Evolutionary conservation across 2,113 vertebrate genomes (phyloP).

Genomic region (Gadus macrocephalus): DNA sequence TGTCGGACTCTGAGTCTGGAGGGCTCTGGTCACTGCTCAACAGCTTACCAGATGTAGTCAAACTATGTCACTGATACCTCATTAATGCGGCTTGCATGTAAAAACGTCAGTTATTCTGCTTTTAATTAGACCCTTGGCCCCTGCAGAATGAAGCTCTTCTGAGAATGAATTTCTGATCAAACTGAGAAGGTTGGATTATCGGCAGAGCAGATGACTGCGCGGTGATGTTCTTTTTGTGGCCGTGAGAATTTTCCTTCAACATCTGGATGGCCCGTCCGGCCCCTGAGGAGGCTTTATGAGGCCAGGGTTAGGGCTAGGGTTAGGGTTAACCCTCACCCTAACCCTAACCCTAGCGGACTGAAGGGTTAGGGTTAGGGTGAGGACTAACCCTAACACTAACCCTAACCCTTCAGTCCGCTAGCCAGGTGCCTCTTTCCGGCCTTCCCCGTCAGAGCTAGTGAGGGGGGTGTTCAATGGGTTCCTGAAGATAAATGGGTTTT

Average conservation of each 20-base stretch:
- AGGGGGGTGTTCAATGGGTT: no score
- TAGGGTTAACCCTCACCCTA: no score
- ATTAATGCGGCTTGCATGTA: background rate
- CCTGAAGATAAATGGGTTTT: no score
- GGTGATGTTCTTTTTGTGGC: constrained; percentile 2
- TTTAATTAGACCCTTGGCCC: background rate
- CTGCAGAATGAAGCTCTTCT: background rate
- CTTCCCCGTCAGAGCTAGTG: no score
- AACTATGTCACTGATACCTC: background rate
- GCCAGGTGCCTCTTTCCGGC: no score
- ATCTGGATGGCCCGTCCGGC: constrained; percentile 2
- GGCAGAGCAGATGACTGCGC: no score
- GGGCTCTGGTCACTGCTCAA: no score
- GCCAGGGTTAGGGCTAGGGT: no score
- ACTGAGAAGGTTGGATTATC: constrained; percentile 11
- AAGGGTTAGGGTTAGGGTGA: no score
- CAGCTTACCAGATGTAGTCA: background rate
- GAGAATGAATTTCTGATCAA: constrained; percentile 15
- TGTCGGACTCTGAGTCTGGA: background rate
- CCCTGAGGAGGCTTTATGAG: constrained; percentile 29
- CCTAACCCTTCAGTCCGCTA: no score
- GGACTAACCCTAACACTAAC: no score
- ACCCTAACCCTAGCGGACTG: no score
- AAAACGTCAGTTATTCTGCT: background rate
- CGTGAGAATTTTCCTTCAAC: constrained; percentile 18